Evolutionary conservation across 2,888 invertebrate genomes (phyloP), one percentile per base, ranked within the genome.

Genomic region (Protophormia terraenovae): DNA sequence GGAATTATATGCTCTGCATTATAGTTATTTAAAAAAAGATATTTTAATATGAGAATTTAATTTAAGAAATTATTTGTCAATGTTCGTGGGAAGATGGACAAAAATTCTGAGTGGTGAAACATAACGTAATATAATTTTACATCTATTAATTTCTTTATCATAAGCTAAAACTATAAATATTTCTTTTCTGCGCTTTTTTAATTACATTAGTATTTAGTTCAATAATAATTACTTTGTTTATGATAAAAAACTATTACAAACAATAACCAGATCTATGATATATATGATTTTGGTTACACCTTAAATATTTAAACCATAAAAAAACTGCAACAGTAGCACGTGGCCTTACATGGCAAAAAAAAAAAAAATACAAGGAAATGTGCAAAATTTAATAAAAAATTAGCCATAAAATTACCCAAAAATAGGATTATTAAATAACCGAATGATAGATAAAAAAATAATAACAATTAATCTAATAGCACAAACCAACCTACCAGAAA

Each of bases 391-490:
- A 12, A n/a, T 85, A 66, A 76, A 86, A 83, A 79, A 80, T 62
- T 58, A 64, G 45, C 77, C 79, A 86, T 84, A 87, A 87, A 86
- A 83, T 84, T 84, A 67, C 86, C 87, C 86, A 86, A 84, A 85
- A 80, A 80, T 87, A 86, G 87, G 87, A 89, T 89, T 89, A 91
- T 88, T 90, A 89, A 87, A 78, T 79, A 80, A 41, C 77, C 22
- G 66, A 38, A 66, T 35, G 8, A 55, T 22, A 41, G 60, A 71
- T 10, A 78, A 80, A 85, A 87, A 87, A 55, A 88, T 82, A 86
- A 87, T 87, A 88, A 87, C 88, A 89, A 89, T 89, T 87, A 88
- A 88, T 90, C 87, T 90, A 89, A 88, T 75, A 66, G 64, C 60
- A 86, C 83, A 86, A 76, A 60, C 62, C 87, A 83, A 71, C 79